phyloP scores from a whole-genome alignment of 2,797 vertebrate genomes.

The Lepus townsendii region DNA sequence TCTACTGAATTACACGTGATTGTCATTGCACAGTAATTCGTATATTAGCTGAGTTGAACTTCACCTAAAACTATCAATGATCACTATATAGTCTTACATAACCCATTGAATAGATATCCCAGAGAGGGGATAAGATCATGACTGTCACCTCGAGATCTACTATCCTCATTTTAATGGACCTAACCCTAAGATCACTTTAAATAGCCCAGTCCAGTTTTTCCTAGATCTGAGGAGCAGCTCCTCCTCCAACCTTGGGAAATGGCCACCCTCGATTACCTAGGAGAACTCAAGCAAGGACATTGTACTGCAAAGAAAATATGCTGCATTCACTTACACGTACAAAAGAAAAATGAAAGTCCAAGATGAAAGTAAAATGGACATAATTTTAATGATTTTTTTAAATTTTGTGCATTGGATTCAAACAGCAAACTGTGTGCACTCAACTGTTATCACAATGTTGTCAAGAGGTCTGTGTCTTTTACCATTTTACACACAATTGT shows the following conservation, averaged over 20 bases:
- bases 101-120: neutral
- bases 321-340: conserved; percentile 27
- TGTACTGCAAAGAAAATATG: neutral
- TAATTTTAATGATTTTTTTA: conserved; percentile 90
- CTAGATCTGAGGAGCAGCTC: neutral
- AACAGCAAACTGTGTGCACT: conserved; percentile 98
- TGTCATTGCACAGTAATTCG: neutral
- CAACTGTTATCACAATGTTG: conserved; percentile 96
- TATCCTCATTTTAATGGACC: neutral
- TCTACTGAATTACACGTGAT: neutral
- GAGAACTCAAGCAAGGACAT: neutral
- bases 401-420: conserved; percentile 97
- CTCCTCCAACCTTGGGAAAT: neutral
- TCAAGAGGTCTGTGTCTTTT: conserved; percentile 96
- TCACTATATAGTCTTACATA: neutral
- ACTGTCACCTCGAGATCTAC: neutral
- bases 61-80: neutral
- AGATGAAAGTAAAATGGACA: conserved; percentile 88
- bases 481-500: conserved; percentile 95
- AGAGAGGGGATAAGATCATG: neutral
- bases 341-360: conserved; percentile 77
- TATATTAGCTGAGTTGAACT: conserved; percentile 1
- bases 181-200: neutral
- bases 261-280: neutral
- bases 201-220: neutral